phyloP scores from a whole-genome alignment of 2,113 vertebrate genomes.

The Bufo bufo region DNA sequence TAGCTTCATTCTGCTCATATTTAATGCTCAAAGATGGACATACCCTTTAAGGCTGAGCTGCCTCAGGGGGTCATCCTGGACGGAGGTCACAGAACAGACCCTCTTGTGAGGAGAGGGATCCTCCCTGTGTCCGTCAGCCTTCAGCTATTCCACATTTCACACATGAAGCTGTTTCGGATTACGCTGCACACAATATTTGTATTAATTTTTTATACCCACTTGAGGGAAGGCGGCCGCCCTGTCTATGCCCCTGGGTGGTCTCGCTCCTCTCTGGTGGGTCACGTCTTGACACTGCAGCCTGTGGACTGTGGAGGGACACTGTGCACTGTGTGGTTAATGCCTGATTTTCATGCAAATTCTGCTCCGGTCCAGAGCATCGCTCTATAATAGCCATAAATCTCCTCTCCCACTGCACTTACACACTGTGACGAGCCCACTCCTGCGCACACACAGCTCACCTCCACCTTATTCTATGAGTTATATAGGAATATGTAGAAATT shows the following conservation, averaged over 20 bases:
- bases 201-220: conserved; percentile 56
- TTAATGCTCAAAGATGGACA: not conserved
- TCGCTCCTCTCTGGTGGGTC: conserved; percentile 13
- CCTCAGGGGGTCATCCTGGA: conserved; percentile 70
- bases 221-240: not conserved
- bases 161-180: conserved; percentile 28
- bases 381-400: conserved; percentile 68
- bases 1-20: not conserved
- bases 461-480: not conserved
- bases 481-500: not conserved
- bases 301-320: not conserved
- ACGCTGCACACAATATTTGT: conserved; percentile 10
- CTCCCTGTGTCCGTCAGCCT: conserved; percentile 55
- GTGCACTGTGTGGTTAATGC: conserved; percentile 5
- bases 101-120: conserved; percentile 54
- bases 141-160: not conserved
- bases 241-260: conserved; percentile 24
- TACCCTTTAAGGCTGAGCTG: conserved; percentile 71
- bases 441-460: not conserved
- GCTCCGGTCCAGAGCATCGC: not conserved
- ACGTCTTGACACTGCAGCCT: not conserved
- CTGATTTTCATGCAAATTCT: conserved; percentile 17
- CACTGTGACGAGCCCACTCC: conserved; percentile 54
- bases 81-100: conserved; percentile 63
- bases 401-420: conserved; percentile 54